Percentiles rank a stretch among this genome's conserved stretches.
These are phyloP conservation scores for Ricordea florida DNA, from an alignment of 92 coral and sea anemone species.

Conservation along the genomic window DNA sequence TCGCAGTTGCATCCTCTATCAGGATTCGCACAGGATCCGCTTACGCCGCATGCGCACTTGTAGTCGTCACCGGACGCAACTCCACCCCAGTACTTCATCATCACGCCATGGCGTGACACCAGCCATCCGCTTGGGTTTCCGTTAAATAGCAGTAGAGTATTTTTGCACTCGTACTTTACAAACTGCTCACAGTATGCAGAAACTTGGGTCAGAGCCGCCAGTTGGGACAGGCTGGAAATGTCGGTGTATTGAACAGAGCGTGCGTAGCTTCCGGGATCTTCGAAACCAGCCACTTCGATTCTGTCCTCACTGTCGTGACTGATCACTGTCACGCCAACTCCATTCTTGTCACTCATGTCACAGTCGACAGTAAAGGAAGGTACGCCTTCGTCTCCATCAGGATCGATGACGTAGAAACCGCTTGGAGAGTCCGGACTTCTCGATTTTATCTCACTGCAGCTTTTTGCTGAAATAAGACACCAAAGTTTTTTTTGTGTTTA, in stretches of 20 bases:
- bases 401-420: constrained; percentile 11
- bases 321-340: constrained; percentile 25
- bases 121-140: neutral
- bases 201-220: neutral
- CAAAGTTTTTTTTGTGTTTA: too few relatives aligned
- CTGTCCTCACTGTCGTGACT: constrained; percentile 42
- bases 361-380: constrained; percentile 4
- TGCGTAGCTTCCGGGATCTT: neutral
- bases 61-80: neutral
- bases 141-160: neutral
- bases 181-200: constrained; percentile 33
- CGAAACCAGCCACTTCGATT: constrained; percentile 14
- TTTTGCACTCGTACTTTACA: constrained; percentile 26
- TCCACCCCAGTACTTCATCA: constrained; percentile 49
- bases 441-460: neutral
- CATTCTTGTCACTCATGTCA: constrained; percentile 29
- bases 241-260: neutral
- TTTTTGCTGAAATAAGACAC: neutral
- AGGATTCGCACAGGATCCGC: neutral
- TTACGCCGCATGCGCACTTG: constrained; percentile 27
- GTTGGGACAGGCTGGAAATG: neutral
- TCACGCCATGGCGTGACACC: constrained; percentile 27
- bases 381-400: neutral
- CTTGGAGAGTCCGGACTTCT: neutral
- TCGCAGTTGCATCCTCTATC: constrained; percentile 12